A percentile compares a stretch with the other conserved stretches of the same genome.
Conservation (phyloP, 2,113 vertebrate species). For the Nibea coibor region DNA sequence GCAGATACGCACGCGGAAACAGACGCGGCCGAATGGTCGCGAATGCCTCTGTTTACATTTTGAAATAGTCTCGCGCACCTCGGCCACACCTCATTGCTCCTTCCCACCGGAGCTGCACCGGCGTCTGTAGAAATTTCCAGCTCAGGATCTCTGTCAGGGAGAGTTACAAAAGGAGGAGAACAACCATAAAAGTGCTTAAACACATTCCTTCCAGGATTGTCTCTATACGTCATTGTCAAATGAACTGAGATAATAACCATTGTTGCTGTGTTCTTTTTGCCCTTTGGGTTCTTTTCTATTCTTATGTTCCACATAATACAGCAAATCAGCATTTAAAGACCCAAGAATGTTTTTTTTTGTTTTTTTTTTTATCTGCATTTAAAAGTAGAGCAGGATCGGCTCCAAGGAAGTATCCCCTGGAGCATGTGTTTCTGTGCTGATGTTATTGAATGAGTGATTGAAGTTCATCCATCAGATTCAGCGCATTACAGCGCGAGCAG, state of each 20-base stretch:
- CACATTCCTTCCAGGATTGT: slow-evolving; percentile 6
- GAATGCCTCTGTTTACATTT: slow-evolving; percentile 70
- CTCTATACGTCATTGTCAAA: slow-evolving; percentile 52
- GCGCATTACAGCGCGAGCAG: slow-evolving; percentile 16
- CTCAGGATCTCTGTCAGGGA: slow-evolving; percentile 15
- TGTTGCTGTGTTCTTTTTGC: slow-evolving; percentile 12
- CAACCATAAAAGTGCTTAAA: slow-evolving; percentile 38
- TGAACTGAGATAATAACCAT: slow-evolving; percentile 42
- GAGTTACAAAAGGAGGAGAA: neutral
- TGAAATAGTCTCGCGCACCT: slow-evolving; percentile 51
- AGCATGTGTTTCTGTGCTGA: slow-evolving; percentile 35
- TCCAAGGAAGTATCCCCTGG: slow-evolving; percentile 44
- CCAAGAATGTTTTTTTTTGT: neutral
- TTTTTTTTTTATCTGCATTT: slow-evolving; percentile 21
- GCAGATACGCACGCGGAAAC: slow-evolving; percentile 55
- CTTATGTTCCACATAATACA: slow-evolving; percentile 13
- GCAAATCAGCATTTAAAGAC: slow-evolving; percentile 45
- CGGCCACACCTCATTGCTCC: slow-evolving; percentile 55
- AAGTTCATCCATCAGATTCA: slow-evolving; percentile 62
- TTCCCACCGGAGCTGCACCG: slow-evolving; percentile 12
- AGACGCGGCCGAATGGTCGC: slow-evolving; percentile 48
- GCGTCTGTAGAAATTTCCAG: slow-evolving; percentile 12
- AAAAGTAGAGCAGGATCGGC: slow-evolving; percentile 45
- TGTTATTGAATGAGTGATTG: slow-evolving; percentile 54
- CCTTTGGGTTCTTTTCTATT: slow-evolving; percentile 37